A percentile compares a stretch with the other conserved stretches of the same genome.
Evolutionary conservation across 2,888 invertebrate genomes (phyloP).

Genomic region (Cephus runcator): DNA sequence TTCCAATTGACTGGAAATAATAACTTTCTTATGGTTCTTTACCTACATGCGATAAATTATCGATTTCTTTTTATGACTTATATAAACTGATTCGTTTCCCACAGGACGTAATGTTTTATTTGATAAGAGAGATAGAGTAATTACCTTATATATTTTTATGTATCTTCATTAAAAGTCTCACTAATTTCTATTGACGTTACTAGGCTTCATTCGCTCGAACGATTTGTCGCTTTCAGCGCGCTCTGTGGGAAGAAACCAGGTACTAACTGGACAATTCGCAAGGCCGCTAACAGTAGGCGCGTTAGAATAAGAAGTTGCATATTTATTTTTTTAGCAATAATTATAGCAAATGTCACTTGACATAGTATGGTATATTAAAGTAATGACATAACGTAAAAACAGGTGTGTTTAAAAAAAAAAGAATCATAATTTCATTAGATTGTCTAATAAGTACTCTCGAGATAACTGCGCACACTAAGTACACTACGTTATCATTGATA

Average conservation of each 20-base stretch:
- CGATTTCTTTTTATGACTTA: neutral
- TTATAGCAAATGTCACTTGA: neutral
- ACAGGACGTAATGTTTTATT: neutral
- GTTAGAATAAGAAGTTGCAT: neutral
- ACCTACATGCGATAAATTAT: neutral
- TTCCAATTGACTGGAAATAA: neutral
- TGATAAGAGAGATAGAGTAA: neutral
- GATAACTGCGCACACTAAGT: neutral
- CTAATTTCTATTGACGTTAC: neutral
- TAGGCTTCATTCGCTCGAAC: neutral
- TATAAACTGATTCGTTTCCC: neutral
- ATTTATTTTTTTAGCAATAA: neutral
- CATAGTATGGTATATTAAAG: neutral
- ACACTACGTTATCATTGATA: neutral
- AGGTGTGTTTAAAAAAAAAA: neutral
- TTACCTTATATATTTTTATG: neutral
- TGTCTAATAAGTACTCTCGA: neutral
- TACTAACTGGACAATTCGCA: neutral
- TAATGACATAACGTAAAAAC: neutral
- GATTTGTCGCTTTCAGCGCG: neutral
- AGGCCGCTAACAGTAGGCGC: neutral
- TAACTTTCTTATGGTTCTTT: neutral
- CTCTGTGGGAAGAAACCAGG: neutral
- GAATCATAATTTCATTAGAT: neutral
- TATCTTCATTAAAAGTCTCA: neutral